Conservation (phyloP, 2,113 vertebrate genomes). For the Romanogobio albipinnatus region DNA sequence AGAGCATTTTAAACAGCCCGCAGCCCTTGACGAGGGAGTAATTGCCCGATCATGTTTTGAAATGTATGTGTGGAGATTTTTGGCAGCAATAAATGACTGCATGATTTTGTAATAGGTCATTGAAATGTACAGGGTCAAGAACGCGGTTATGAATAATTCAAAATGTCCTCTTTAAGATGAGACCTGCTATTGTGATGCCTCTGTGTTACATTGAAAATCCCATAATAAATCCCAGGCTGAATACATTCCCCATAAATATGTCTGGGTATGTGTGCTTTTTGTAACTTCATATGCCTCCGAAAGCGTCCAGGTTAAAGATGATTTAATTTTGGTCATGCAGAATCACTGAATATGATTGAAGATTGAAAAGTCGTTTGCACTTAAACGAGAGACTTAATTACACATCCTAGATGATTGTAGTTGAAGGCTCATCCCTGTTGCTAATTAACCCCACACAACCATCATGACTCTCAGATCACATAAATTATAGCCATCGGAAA, state of each 20-base stretch:
- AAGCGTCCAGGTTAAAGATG: not conserved
- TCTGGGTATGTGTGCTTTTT: not conserved
- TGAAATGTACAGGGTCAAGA: conserved; percentile 3
- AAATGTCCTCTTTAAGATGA: not conserved
- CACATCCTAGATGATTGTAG: conserved; percentile 53
- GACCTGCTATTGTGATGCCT: not conserved
- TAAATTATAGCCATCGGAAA: conserved; percentile 53
- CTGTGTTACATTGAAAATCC: not conserved
- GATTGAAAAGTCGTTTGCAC: conserved; percentile 49
- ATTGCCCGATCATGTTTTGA: conserved; percentile 40
- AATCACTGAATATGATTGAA: not conserved
- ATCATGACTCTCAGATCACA: conserved; percentile 45
- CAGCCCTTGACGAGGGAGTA: conserved; percentile 33
- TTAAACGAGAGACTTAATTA: conserved; percentile 60
- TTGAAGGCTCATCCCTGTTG: conserved; percentile 50
- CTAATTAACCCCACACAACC: conserved; percentile 62
- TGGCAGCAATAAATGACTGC: conserved; percentile 33
- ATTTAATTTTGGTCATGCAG: not conserved
- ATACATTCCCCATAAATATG: not conserved
- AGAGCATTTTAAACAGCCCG: conserved; percentile 47
- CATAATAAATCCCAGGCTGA: not conserved
- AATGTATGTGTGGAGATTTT: conserved; percentile 31
- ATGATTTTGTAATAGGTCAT: conserved; percentile 42
- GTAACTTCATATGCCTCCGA: not conserved
- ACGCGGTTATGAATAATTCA: conserved; percentile 47